A percentile compares a stretch with the other conserved stretches of the same genome.
phyloP scores from a whole-genome alignment of 2,888 invertebrate species.

The Papilio elwesi region DNA sequence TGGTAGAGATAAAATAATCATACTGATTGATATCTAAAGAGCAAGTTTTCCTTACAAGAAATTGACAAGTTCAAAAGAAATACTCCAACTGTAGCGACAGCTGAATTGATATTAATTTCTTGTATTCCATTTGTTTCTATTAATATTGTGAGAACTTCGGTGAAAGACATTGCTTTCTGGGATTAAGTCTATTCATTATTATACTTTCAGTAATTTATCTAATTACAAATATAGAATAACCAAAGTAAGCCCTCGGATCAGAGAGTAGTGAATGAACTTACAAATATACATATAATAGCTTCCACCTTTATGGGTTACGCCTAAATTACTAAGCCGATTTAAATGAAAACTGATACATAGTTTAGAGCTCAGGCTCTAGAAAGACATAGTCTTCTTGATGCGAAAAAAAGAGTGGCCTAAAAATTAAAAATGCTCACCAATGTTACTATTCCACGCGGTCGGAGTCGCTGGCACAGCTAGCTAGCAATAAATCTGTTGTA shows the following conservation, averaged over 20 bases:
- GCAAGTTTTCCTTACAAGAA: not conserved
- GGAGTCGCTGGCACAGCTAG: too few relatives aligned
- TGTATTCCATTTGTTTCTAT: slow-evolving; percentile 19
- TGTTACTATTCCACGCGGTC: too few relatives aligned
- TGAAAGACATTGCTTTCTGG: not conserved
- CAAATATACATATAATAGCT: too few relatives aligned
- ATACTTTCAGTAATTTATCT: slow-evolving; percentile 5
- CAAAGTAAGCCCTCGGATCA: slow-evolving; percentile 4
- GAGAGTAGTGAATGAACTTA: slow-evolving; percentile 2
- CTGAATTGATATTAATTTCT: slow-evolving; percentile 21
- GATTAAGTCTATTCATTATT: not conserved
- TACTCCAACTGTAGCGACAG: not conserved
- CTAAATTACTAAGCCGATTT: too few relatives aligned
- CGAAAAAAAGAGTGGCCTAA: too few relatives aligned
- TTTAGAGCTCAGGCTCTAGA: too few relatives aligned
- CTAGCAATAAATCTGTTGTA: too few relatives aligned
- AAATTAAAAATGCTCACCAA: too few relatives aligned
- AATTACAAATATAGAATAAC: slow-evolving; percentile 19
- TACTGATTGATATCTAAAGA: not conserved
- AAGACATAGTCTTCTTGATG: too few relatives aligned
- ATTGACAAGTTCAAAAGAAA: not conserved
- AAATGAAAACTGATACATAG: too few relatives aligned
- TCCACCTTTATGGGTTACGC: too few relatives aligned
- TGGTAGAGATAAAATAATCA: too few relatives aligned
- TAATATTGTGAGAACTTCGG: slow-evolving; percentile 20